Evolutionary conservation across 2,113 vertebrate species (phyloP).

Genomic region (Podarcis raffonei): DNA sequence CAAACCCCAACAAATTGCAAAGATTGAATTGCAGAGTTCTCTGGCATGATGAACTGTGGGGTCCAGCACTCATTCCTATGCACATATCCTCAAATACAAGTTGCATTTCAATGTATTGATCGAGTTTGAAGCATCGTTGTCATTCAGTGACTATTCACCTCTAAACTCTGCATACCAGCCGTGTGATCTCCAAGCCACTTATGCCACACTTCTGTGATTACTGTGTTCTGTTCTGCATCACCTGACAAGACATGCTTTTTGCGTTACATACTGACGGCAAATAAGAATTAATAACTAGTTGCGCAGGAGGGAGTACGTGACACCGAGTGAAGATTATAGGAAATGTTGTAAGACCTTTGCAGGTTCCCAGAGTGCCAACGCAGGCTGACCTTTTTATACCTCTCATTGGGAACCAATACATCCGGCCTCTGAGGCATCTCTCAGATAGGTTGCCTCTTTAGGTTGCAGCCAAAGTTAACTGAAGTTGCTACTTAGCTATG

Average conservation of each 20-base stretch:
- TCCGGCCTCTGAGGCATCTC: constrained; percentile 42
- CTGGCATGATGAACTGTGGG: neutral
- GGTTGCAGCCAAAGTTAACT: constrained; percentile 57
- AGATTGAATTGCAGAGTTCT: neutral
- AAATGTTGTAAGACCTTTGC: accelerated
- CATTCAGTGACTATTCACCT: neutral
- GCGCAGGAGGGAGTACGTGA: accelerated
- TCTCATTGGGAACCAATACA: constrained; percentile 13
- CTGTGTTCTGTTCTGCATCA: neutral
- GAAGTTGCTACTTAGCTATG: constrained; percentile 63
- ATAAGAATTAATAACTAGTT: neutral
- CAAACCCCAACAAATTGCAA: neutral
- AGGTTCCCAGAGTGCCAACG: neutral
- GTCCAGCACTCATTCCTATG: neutral
- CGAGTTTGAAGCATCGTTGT: neutral
- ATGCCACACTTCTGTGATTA: neutral
- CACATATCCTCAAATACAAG: neutral
- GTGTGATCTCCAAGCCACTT: neutral
- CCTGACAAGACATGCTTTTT: neutral
- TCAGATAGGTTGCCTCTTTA: neutral
- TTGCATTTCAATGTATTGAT: neutral
- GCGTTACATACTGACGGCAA: neutral
- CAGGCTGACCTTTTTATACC: constrained; percentile 46
- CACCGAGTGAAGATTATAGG: neutral
- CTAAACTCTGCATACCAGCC: neutral